Percentiles rank a stretch among this genome's conserved stretches.
Evolutionary conservation across 1,140 invertebrate species (phyloP).

Genomic region (Aphis craccivora): DNA sequence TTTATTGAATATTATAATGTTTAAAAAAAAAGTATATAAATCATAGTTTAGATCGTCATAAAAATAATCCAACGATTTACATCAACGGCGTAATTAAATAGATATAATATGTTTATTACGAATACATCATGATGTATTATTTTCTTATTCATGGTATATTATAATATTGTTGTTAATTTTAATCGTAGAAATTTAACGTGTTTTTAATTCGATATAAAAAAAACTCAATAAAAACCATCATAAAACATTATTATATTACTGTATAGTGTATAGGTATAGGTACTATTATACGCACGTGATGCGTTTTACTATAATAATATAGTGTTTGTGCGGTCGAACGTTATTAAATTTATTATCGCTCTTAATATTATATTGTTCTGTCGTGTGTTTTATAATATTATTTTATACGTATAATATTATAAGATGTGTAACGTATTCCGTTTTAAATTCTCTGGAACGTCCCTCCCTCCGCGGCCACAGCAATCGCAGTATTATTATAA

Average conservation of each 20-base stretch:
- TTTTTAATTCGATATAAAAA: background rate
- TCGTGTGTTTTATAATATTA: background rate
- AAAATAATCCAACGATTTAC: background rate
- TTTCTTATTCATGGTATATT: background rate
- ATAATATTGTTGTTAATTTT: background rate
- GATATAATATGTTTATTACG: background rate
- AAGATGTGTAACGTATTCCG: background rate
- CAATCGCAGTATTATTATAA: background rate
- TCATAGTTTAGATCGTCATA: no score
- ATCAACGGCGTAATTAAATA: background rate
- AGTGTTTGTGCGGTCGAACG: background rate
- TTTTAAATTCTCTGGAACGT: background rate
- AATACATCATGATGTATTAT: background rate
- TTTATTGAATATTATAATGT: no score
- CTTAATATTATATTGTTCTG: constrained; percentile 3
- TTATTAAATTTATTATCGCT: constrained; percentile 23
- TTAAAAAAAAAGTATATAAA: no score
- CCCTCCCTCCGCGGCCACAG: background rate
- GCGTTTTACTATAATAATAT: background rate
- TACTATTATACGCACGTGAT: no score
- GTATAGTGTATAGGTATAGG: background rate
- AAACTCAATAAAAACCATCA: background rate
- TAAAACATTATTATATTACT: constrained; percentile 7
- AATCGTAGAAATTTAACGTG: background rate
- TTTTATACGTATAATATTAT: background rate